Evolutionary conservation across 2,888 invertebrate genomes (phyloP), one percentile per base, ranked within the genome.

Genomic region (Caprella mutica): DNA sequence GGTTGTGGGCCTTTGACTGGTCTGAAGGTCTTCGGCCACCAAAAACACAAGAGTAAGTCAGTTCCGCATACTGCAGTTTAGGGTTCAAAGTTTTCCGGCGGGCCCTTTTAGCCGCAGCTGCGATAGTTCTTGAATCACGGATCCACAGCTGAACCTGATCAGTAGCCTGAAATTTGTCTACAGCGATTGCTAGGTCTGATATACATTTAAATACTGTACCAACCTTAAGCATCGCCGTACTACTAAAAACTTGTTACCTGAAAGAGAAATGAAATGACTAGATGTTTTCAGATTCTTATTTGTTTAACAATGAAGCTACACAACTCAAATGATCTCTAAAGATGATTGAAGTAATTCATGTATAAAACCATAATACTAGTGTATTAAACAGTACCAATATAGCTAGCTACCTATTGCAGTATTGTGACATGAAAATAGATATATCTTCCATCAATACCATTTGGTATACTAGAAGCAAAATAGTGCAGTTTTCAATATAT

Each of bases 161-260:
- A 19, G 56, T 38, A 58, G 60, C 55, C 53, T 64, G 64, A 60
- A 64, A 64, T 58, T 64, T 60, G 54, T 64, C 64, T 53, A 64
- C 56, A 21, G 58, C 55, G 35, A 44, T 57, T 48, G 59, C 58
- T 51, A 64, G 54, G 50, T 64, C 64, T 44, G 60, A 60, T 53
- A 64, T 60, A 56, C 60, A 60, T 39, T 60, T 58, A 54, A 64
- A 64, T 58, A 60, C 58, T 44, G 60, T 64, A 55, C 64, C 64
- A 59, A 64, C 64, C 60, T 59, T 64, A 59, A 64, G 64, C 64
- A 64, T 64, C 58, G 60, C 64, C 63, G 58, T 54, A 57, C 44
- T 58, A 48, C 48, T 30, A 17, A 27, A 27, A 48, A 48, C 48
- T 26, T 23, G 27, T 48, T 48, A n/a, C n/a, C n/a, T n/a, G n/a